Base-by-base conservation (phyloP, 1,140 invertebrate genomes). In the Drosophila mojavensis region DNA sequence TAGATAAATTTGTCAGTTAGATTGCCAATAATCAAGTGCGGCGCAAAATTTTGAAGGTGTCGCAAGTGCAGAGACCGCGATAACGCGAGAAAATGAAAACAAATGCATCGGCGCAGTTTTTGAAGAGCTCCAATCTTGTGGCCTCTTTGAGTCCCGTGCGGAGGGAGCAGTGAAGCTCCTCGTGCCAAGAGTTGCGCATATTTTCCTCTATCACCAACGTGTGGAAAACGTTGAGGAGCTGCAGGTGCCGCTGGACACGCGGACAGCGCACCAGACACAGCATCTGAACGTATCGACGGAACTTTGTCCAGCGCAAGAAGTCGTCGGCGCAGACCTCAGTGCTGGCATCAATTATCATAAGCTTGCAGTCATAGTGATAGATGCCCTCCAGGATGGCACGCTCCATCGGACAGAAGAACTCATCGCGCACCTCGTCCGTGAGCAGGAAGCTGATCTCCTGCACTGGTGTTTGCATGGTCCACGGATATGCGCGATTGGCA, bases 221-320 rank as follows among this genome's bases (percentile, higher is more conserved):
- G 6, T 85, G 64, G 26, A 91, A 85, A 1, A 73, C 79, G 2
- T 75, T 48, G 39, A 89, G 53, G 13, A 91, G 51, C 55, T 84
- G 78, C 10, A 91, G 17, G 1, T 79, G 76, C 0, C 82, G 79
- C 47, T 79, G 62, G 33, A 89, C 74, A 1, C 64, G 58, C 0
- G 61, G 54, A 56, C 81, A 79, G 1, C 84, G 90, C 0, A 86
- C 75, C 7, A 82, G 3, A 0, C 55, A 77, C 36, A 91, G 41
- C 39, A 91, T 70, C 20, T 81, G 78, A 1, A 76, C 68, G 36
- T 76, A 91, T 0, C 78, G 77, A 0, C 75, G 68, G 6, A 88
- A 91, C 50, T 91, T 91, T 15, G 85, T 56, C 90, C 90, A 91
- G 24, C 86, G 73, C 2, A 71, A 43, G 9, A 91, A 63, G 15